These are phyloP conservation scores for Tiaroga cobitis DNA, from an alignment of 2,797 vertebrate species.

Conservation along the genomic window DNA sequence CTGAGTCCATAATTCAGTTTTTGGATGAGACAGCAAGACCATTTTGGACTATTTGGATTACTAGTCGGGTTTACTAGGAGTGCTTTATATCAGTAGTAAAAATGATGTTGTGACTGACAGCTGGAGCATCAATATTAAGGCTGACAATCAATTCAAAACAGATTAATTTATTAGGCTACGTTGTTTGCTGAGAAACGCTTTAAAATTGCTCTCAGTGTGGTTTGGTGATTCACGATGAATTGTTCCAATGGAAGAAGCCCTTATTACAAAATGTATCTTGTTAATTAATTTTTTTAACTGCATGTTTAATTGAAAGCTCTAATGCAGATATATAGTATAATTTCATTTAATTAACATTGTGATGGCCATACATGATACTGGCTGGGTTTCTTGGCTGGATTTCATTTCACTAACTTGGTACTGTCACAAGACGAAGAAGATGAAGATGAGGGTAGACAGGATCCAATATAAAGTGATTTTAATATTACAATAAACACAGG, in stretches of 20 bases:
- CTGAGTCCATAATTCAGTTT: constrained; percentile 40
- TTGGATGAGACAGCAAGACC: constrained; percentile 22
- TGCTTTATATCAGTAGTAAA: neutral
- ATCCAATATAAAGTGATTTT: too few relatives aligned
- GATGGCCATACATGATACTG: constrained; percentile 2
- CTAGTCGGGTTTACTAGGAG: constrained; percentile 7
- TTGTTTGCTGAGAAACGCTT: neutral
- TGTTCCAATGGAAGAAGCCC: neutral
- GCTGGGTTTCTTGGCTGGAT: too few relatives aligned
- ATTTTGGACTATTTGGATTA: constrained; percentile 32
- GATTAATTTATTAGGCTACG: neutral
- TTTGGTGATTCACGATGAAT: neutral
- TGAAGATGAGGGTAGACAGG: too few relatives aligned
- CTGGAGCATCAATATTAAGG: neutral
- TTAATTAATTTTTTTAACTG: neutral
- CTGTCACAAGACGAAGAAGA: too few relatives aligned
- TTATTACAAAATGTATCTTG: neutral
- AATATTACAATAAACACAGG: too few relatives aligned
- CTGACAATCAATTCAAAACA: neutral
- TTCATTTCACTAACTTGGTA: too few relatives aligned
- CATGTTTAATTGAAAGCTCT: constrained; percentile 5
- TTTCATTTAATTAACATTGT: neutral
- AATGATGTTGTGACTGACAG: constrained; percentile 11
- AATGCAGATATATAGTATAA: neutral
- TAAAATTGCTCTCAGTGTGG: neutral